Evolutionary conservation across 1,140 invertebrate genomes (phyloP).

Genomic region (Trichonephila clavipes): DNA sequence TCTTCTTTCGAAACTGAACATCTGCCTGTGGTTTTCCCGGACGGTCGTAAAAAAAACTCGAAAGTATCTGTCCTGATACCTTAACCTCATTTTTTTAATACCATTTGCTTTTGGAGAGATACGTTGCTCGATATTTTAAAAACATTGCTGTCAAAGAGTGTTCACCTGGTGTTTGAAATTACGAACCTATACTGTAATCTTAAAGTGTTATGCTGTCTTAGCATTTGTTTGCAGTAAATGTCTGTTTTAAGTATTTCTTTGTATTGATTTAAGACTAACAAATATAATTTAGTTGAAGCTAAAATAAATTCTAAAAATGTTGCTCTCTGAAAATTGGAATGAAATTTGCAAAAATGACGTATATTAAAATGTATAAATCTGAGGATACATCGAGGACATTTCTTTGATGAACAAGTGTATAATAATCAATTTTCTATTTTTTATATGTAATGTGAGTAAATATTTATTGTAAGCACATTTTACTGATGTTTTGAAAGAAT

Average conservation of each 20-base stretch:
- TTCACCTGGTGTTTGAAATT: background rate
- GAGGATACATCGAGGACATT: too few species aligned
- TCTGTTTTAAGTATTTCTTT: background rate
- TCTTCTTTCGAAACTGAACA: background rate
- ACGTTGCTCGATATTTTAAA: background rate
- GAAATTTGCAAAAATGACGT: too few species aligned
- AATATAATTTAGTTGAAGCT: background rate
- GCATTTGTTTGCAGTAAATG: background rate
- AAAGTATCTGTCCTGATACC: background rate
- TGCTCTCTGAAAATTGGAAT: background rate
- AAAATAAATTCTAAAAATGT: background rate
- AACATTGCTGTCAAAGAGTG: background rate
- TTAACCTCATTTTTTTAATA: background rate
- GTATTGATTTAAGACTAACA: background rate
- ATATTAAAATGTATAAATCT: too few species aligned
- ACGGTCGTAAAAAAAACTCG: background rate
- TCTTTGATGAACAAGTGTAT: too few species aligned
- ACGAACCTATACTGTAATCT: background rate
- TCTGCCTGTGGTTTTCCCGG: background rate
- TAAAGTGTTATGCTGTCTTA: background rate
- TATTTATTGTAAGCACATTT: too few species aligned
- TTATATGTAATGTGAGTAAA: too few species aligned
- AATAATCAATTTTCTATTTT: too few species aligned
- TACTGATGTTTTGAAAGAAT: too few species aligned
- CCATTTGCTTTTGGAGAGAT: background rate